These are phyloP conservation scores for Eupeodes latifasciatus DNA, from an alignment of 2,888 invertebrate genomes.

Conservation along the genomic window DNA sequence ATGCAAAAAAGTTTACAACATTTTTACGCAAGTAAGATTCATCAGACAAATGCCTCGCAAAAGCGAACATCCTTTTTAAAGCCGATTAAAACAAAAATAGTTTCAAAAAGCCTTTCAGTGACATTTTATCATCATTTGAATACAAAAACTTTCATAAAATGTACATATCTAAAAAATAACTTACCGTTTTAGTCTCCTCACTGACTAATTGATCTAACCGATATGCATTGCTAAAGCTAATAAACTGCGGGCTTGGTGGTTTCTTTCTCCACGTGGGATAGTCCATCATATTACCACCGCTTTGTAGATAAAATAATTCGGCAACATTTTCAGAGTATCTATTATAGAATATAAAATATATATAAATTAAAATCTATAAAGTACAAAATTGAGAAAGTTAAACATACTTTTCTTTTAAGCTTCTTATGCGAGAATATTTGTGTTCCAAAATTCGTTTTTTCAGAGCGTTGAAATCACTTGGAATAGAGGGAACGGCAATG, in stretches of 20 bases:
- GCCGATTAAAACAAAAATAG: slow-evolving; percentile 78
- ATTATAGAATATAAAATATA: slow-evolving; percentile 42
- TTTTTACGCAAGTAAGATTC: slow-evolving; percentile 10
- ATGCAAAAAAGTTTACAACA: no score
- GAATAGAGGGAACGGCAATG: slow-evolving; percentile 67
- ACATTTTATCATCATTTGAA: slow-evolving; percentile 78
- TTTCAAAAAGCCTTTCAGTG: slow-evolving; percentile 77
- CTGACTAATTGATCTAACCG: slow-evolving; percentile 87
- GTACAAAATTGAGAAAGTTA: neutral
- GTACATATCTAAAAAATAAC: neutral
- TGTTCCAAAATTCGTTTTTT: slow-evolving; percentile 89
- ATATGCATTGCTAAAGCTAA: slow-evolving; percentile 90
- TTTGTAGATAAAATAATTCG: slow-evolving; percentile 94
- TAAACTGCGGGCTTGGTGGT: slow-evolving; percentile 90
- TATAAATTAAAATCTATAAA: neutral
- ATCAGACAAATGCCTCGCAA: slow-evolving; percentile 81
- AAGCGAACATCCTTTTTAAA: slow-evolving; percentile 78
- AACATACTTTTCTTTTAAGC: slow-evolving; percentile 87
- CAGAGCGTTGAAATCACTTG: slow-evolving; percentile 85
- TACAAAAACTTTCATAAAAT: neutral
- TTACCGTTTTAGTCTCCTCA: slow-evolving; percentile 81
- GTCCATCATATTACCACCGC: slow-evolving; percentile 95
- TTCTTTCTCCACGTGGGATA: slow-evolving; percentile 93
- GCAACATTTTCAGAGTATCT: slow-evolving; percentile 91
- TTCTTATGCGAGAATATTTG: slow-evolving; percentile 88